A percentile compares a stretch with the other conserved stretches of the same genome.
Evolutionary conservation across 2,888 invertebrate genomes (phyloP).

Genomic region (Drosophila setosimentum): DNA sequence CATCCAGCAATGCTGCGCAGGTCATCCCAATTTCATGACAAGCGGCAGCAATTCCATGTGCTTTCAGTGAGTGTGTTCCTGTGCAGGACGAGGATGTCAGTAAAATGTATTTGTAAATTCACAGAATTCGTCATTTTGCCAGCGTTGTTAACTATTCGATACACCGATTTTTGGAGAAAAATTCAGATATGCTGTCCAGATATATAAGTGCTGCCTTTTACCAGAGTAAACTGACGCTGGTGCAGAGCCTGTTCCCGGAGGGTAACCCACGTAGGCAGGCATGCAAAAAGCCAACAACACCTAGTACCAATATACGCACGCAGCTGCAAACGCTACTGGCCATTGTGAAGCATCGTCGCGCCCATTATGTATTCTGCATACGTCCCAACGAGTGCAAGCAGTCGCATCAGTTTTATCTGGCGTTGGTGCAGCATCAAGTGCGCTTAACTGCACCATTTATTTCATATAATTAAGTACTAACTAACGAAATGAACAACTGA

Average conservation of each 20-base stretch:
- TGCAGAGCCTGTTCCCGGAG: slow-evolving; percentile 91
- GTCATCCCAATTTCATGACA: slow-evolving; percentile 89
- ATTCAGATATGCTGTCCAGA: slow-evolving; percentile 91
- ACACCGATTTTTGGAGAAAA: slow-evolving; percentile 92
- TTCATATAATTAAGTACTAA: slow-evolving; percentile 48
- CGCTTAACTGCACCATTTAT: slow-evolving; percentile 84
- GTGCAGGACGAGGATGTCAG: not conserved
- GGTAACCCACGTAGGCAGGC: slow-evolving; percentile 89
- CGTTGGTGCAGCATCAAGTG: slow-evolving; percentile 92
- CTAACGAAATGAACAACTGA: slow-evolving; percentile 76
- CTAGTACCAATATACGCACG: slow-evolving; percentile 90
- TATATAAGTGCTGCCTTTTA: slow-evolving; percentile 91
- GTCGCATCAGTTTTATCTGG: slow-evolving; percentile 90
- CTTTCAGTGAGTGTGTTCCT: slow-evolving; percentile 87
- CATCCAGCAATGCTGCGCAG: slow-evolving; percentile 90
- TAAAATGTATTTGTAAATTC: slow-evolving; percentile 43
- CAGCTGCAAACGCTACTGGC: slow-evolving; percentile 91
- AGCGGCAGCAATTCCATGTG: slow-evolving; percentile 87
- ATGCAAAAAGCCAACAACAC: slow-evolving; percentile 88
- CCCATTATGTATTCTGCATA: slow-evolving; percentile 93
- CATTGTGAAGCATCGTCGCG: slow-evolving; percentile 88
- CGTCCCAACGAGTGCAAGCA: slow-evolving; percentile 93
- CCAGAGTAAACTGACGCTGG: slow-evolving; percentile 90
- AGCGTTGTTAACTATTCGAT: slow-evolving; percentile 93
- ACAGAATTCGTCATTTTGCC: slow-evolving; percentile 93